A percentile compares a stretch with the other conserved stretches of the same genome.
These are phyloP conservation scores for Dryococelus australis DNA, from an alignment of 2,888 invertebrate genomes.

Conservation along the genomic window DNA sequence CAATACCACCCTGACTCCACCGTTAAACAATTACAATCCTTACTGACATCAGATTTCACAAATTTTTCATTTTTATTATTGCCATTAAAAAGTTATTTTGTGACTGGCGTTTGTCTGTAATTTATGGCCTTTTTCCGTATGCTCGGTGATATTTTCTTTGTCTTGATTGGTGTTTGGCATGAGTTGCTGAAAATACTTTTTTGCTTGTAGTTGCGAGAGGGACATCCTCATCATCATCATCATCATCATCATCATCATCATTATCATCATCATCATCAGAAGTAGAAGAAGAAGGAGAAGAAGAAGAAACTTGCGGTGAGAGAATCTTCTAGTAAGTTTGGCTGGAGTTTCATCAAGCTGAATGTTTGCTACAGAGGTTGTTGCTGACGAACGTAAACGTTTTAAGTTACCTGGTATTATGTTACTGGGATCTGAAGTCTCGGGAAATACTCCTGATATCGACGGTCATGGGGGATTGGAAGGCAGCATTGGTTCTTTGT, in stretches of 20 bases:
- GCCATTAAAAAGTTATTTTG: not conserved
- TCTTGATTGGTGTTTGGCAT: slow-evolving; percentile 23
- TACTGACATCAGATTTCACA: not conserved
- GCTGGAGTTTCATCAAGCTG: not conserved
- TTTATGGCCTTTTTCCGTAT: slow-evolving; percentile 12
- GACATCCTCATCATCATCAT: not conserved
- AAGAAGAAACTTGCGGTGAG: not conserved
- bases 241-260: not conserved
- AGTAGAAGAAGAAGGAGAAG: no score
- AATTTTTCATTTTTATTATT: slow-evolving; percentile 23
- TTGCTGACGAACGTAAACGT: not conserved
- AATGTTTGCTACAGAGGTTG: not conserved
- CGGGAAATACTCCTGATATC: not conserved
- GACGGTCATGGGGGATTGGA: not conserved
- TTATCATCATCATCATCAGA: not conserved
- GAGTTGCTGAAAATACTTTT: not conserved
- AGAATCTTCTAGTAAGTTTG: not conserved
- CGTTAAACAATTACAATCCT: not conserved
- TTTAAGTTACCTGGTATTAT: not conserved
- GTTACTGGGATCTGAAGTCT: slow-evolving; percentile 19
- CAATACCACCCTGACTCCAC: slow-evolving; percentile 13
- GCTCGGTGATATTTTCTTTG: not conserved
- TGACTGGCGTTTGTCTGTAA: not conserved
- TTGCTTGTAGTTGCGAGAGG: not conserved
- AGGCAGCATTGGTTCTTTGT: slow-evolving; percentile 16